phyloP scores from a whole-genome alignment of 2,888 invertebrate genomes.

The Orchesellides sinensis region DNA sequence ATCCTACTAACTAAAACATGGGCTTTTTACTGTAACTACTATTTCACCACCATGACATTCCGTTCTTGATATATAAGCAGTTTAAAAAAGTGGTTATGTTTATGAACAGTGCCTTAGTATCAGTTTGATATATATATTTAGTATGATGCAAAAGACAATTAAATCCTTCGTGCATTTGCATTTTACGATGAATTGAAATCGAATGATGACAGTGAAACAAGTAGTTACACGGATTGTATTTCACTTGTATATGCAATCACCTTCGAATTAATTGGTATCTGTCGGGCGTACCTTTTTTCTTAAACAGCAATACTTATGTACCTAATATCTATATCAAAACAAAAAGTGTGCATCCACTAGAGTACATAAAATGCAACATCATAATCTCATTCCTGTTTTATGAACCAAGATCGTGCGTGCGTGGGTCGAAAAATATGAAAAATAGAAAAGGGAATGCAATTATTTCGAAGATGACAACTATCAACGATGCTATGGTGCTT shows the following conservation, averaged over 20 bases:
- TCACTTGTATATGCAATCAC: constrained; percentile 31
- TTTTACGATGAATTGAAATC: background rate
- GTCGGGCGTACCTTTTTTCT: constrained; percentile 16
- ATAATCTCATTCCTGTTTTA: background rate
- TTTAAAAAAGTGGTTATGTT: too few relatives aligned
- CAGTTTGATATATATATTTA: too few relatives aligned
- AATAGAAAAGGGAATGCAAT: constrained; percentile 51
- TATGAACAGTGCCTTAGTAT: too few relatives aligned
- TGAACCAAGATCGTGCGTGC: constrained; percentile 30
- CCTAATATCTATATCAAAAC: too few relatives aligned
- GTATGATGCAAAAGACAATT: background rate
- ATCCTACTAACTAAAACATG: too few relatives aligned
- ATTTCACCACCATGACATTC: too few relatives aligned
- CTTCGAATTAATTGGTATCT: constrained; percentile 43
- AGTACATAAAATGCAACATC: too few relatives aligned
- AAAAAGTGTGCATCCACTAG: too few relatives aligned
- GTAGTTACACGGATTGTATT: constrained; percentile 13
- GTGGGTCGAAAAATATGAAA: constrained; percentile 41
- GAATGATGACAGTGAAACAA: constrained; percentile 10
- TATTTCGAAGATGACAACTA: constrained; percentile 52
- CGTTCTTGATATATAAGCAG: too few relatives aligned
- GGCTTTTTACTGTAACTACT: too few relatives aligned
- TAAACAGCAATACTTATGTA: background rate
- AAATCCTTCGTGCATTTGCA: background rate
- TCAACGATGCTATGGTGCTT: constrained; percentile 9